Base-by-base conservation (phyloP, 2,888 invertebrate species). In the Diarsia rubi region DNA sequence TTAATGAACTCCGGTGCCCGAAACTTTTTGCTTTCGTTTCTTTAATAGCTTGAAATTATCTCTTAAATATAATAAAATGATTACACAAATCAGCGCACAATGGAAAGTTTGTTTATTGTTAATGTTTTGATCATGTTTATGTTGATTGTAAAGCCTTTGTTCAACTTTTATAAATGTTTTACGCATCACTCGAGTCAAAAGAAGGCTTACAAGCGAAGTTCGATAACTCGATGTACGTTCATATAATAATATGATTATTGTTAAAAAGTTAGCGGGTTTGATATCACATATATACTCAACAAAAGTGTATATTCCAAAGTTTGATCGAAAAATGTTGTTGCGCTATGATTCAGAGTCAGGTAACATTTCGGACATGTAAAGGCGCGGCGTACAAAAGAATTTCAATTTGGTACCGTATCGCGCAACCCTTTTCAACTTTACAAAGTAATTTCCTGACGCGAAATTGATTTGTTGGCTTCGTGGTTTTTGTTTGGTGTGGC, bases 341-440 rank as follows among this genome's bases (percentile, higher is more conserved):
- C 82, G 89, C 89, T 91, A 92, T 93, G 93, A 93, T 90, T 92
- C 91, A 90, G 90, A 92, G 90, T 84, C 94, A 94, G 95, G 95
- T 95, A 95, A 90, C 94, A 92, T 93, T 94, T 93, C 90, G 94
- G 93, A 92, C 94, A 93, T 94, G 93, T 93, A 93, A 95, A 95
- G 93, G 95, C 92, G 90, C 87, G 90, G 90, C 83, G 89, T 88
- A 95, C 94, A 95, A 96, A 95, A 96, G 95, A 96, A 96, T 96
- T 96, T 95, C 96, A 96, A 95, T 96, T 95, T 95, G 94, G 93
- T 93, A 90, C 91, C 91, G 94, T 95, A 95, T 95, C 93, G 94
- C 91, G 88, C 90, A 93, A 95, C 95, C 94, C 94, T 93, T 95
- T 94, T 94, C 94, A 94, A 94, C 92, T 94, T 94, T 93, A 92